A percentile compares a stretch with the other conserved stretches of the same genome.
Conservation (phyloP, 2,113 vertebrate genomes). For the Catagonus wagneri region DNA sequence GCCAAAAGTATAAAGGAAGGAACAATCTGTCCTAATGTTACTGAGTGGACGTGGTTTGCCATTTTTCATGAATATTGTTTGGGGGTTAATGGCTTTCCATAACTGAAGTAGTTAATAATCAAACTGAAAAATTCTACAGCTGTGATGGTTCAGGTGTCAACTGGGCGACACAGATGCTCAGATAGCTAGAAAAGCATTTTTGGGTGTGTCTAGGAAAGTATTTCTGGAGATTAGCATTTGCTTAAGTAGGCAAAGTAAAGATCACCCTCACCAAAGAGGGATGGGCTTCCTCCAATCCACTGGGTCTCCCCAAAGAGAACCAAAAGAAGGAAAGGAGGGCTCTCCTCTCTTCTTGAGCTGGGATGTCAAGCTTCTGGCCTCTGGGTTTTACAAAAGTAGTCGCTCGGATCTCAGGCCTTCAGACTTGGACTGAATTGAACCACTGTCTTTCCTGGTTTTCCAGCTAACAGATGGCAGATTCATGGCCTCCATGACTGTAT, state of each 20-base stretch:
- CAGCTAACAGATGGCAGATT: background rate
- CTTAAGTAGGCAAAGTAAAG: background rate
- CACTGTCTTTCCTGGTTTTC: background rate
- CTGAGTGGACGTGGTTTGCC: background rate
- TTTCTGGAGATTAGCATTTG: background rate
- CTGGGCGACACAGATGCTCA: background rate
- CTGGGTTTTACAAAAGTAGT: background rate
- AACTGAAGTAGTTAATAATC: background rate
- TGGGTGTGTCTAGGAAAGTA: background rate
- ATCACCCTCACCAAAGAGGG: background rate
- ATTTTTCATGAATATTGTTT: slow-evolving; percentile 35
- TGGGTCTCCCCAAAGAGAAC: background rate
- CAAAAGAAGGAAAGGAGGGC: background rate
- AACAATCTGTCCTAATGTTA: background rate
- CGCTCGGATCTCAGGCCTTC: background rate
- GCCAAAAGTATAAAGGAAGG: slow-evolving; percentile 30
- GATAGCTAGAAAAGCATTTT: background rate
- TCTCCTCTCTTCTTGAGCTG: background rate
- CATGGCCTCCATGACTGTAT: background rate
- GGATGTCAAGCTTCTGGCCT: background rate
- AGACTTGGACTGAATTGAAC: background rate
- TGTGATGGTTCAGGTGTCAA: background rate
- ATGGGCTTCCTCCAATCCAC: background rate
- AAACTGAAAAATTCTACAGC: slow-evolving; percentile 2
- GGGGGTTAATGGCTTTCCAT: background rate